Evolutionary conservation across 2,888 invertebrate species (phyloP).

Genomic region (Copidosoma aretas): DNA sequence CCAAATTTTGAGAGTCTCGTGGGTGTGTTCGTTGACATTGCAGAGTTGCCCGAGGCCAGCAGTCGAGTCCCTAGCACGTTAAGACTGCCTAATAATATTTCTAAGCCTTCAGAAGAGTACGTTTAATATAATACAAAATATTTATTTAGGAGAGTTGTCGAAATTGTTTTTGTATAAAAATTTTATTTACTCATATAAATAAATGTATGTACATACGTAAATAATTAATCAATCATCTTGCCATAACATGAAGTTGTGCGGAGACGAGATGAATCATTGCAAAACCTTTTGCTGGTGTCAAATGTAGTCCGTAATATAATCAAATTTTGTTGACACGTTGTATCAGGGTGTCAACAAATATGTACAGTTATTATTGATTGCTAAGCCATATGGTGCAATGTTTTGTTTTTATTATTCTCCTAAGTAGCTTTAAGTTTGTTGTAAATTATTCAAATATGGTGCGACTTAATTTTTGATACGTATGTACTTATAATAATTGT

Average conservation of each 20-base stretch:
- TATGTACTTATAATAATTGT: conserved; percentile 19
- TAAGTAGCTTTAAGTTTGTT: conserved; percentile 17
- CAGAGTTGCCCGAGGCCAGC: conserved; percentile 78
- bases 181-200: neutral
- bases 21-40: conserved; percentile 95
- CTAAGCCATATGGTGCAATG: conserved; percentile 46
- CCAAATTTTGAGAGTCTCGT: conserved; percentile 95
- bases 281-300: conserved; percentile 5
- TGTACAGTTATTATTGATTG: conserved; percentile 48
- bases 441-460: conserved; percentile 37
- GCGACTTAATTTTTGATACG: conserved; percentile 8
- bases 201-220: neutral
- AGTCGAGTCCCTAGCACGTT: conserved; percentile 70
- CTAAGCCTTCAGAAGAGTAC: conserved; percentile 89
- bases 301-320: conserved; percentile 24
- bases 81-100: conserved; percentile 73
- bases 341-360: conserved; percentile 54
- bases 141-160: neutral
- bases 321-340: conserved; percentile 49
- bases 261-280: conserved; percentile 10
- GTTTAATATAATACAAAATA: conserved; percentile 65
- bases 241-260: conserved; percentile 42
- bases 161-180: neutral
- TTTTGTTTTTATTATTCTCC: conserved; percentile 32
- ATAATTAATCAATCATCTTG: conserved; percentile 40